Evolutionary conservation across 2,888 invertebrate species (phyloP).

Genomic region (Carcina quercana): DNA sequence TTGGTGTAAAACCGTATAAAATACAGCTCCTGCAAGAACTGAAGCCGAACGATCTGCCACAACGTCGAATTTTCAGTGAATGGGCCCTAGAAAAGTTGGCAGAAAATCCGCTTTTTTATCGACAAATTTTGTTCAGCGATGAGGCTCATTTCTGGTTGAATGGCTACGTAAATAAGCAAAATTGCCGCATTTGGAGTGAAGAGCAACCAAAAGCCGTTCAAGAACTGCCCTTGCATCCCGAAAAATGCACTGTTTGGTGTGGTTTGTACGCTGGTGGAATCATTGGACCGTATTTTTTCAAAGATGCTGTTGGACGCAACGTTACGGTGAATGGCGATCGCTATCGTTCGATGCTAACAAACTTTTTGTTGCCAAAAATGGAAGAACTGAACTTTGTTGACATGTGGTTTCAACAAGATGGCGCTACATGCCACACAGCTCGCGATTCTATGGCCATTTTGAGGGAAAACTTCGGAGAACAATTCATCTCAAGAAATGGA

Average conservation of each 20-base stretch:
- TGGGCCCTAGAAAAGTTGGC: constrained; percentile 4
- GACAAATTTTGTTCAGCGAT: constrained; percentile 8
- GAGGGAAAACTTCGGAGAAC: constrained; percentile 3
- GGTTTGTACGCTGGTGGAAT: constrained; percentile 32
- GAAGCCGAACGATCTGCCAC: constrained; percentile 3
- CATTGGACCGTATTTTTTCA: constrained; percentile 33
- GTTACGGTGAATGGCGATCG: constrained; percentile 15
- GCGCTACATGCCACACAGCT: neutral
- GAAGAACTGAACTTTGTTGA: neutral
- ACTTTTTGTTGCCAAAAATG: neutral
- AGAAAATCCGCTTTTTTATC: constrained; percentile 4
- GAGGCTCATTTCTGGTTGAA: constrained; percentile 3
- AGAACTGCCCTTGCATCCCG: constrained; percentile 22
- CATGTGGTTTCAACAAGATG: neutral
- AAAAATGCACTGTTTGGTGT: constrained; percentile 35
- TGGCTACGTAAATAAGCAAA: constrained; percentile 28
- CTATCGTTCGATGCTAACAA: constrained; percentile 14
- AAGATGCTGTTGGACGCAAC: constrained; percentile 20
- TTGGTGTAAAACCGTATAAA: constrained; percentile 6
- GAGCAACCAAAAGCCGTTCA: constrained; percentile 9
- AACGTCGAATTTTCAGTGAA: constrained; percentile 2
- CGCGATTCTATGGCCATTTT: constrained; percentile 1
- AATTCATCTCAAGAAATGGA: constrained; percentile 8
- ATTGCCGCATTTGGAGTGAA: constrained; percentile 11
- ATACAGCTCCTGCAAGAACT: constrained; percentile 1